phyloP scores from a whole-genome alignment of 2,888 invertebrate species.

The Baronia brevicornis region DNA sequence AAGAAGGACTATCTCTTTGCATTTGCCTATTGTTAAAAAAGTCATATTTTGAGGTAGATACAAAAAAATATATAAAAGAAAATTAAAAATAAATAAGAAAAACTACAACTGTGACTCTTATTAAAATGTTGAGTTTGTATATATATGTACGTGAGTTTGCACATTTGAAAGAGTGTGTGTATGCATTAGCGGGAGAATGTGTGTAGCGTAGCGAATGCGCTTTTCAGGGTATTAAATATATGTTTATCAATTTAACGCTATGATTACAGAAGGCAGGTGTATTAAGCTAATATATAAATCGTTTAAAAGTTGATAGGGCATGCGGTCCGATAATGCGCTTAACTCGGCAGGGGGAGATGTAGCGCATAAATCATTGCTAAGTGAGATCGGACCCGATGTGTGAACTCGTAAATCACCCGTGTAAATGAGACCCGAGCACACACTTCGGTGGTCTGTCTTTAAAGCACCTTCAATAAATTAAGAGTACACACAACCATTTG shows the following conservation, averaged over 20 bases:
- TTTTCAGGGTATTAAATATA: too few relatives aligned
- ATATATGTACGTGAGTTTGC: too few relatives aligned
- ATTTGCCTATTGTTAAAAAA: too few relatives aligned
- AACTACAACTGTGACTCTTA: too few relatives aligned
- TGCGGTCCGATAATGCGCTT: conserved; percentile 65
- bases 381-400: conserved; percentile 70
- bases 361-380: conserved; percentile 71
- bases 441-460: conserved; percentile 55
- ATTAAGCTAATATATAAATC: conserved; percentile 33
- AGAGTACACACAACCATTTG: conserved; percentile 1
- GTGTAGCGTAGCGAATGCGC: too few relatives aligned
- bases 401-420: conserved; percentile 71
- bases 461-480: conserved; percentile 19
- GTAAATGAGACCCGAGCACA: conserved; percentile 59
- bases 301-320: conserved; percentile 63
- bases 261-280: conserved; percentile 10
- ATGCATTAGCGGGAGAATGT: too few relatives aligned
- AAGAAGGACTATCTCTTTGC: too few relatives aligned
- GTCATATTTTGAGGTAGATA: too few relatives aligned
- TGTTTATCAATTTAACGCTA: conserved; percentile 7
- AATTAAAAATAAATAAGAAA: too few relatives aligned
- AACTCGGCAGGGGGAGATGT: conserved; percentile 64
- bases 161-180: too few relatives aligned
- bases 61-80: too few relatives aligned
- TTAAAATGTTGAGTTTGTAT: too few relatives aligned